Conservation (phyloP, 2,888 invertebrate species). For the Cantharis flavilabris region DNA sequence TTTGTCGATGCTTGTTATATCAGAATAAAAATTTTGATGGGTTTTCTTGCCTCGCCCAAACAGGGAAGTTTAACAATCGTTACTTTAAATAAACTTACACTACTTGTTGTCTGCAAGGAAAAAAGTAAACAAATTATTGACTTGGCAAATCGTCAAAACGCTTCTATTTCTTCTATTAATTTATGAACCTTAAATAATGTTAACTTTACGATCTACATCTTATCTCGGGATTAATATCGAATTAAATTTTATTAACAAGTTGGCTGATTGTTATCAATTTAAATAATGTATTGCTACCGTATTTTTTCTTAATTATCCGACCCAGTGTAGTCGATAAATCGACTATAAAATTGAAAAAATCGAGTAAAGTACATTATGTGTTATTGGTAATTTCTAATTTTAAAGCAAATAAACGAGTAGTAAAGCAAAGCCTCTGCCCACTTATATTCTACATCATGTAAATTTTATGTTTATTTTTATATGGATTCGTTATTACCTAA, state of each 20-base stretch:
- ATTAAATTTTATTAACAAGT: background rate
- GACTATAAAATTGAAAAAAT: background rate
- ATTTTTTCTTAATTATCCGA: slow-evolving; percentile 1
- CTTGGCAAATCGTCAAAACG: slow-evolving; percentile 5
- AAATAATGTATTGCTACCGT: background rate
- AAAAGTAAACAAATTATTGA: background rate
- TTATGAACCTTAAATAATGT: background rate
- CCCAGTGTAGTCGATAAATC: background rate
- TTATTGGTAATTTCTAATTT: slow-evolving; percentile 1
- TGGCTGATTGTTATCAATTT: background rate
- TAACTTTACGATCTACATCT: background rate
- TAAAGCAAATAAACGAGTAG: slow-evolving; percentile 8
- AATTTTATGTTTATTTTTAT: slow-evolving; percentile 2
- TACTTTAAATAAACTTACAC: background rate
- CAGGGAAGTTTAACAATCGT: background rate
- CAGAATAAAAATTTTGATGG: background rate
- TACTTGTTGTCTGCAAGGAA: background rate
- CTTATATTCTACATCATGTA: background rate
- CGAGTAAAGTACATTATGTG: background rate
- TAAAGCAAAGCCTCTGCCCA: background rate
- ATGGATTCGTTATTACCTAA: background rate
- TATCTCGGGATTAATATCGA: background rate
- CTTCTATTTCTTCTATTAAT: background rate
- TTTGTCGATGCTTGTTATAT: slow-evolving; percentile 17
- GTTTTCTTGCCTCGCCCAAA: background rate